Conservation (phyloP, 2,888 invertebrate genomes). For the Scrobipalpa atriplicella region DNA sequence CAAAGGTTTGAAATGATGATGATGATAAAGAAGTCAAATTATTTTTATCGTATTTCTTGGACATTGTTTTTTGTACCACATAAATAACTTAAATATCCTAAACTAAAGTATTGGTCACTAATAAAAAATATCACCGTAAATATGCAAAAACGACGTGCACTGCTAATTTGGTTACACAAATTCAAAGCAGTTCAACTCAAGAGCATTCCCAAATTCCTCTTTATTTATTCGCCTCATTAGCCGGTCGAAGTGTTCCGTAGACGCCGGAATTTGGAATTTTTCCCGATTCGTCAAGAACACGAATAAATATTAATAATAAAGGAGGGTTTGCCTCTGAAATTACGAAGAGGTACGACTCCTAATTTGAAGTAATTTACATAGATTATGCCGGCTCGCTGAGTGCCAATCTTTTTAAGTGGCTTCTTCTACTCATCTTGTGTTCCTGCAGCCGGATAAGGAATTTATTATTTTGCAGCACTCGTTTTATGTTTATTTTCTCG, state of each 20-base stretch:
- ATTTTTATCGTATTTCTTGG: too few relatives aligned
- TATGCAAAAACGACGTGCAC: not conserved
- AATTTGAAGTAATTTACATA: slow-evolving; percentile 82
- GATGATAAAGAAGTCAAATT: too few relatives aligned
- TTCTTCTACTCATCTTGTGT: slow-evolving; percentile 78
- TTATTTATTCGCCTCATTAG: slow-evolving; percentile 73
- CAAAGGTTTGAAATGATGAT: too few relatives aligned
- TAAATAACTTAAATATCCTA: too few relatives aligned
- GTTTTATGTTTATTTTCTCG: slow-evolving; percentile 20
- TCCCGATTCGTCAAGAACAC: slow-evolving; percentile 66
- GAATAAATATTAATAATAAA: slow-evolving; percentile 83
- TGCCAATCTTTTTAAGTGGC: slow-evolving; percentile 83
- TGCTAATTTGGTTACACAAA: slow-evolving; percentile 9
- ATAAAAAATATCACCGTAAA: not conserved
- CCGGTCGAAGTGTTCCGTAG: slow-evolving; percentile 62
- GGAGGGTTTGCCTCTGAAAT: slow-evolving; percentile 79
- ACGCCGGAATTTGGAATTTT: slow-evolving; percentile 67
- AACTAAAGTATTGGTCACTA: too few relatives aligned
- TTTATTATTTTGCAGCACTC: slow-evolving; percentile 63
- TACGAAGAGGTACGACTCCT: slow-evolving; percentile 76
- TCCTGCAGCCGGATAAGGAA: slow-evolving; percentile 69
- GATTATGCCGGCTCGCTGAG: slow-evolving; percentile 82
- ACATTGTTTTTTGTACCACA: too few relatives aligned
- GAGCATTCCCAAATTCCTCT: slow-evolving; percentile 30
- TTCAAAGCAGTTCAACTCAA: slow-evolving; percentile 11